Evolutionary conservation across 2,113 vertebrate genomes (phyloP), one percentile per base, ranked within the genome.

Genomic region (Phrynosoma platyrhinos): DNA sequence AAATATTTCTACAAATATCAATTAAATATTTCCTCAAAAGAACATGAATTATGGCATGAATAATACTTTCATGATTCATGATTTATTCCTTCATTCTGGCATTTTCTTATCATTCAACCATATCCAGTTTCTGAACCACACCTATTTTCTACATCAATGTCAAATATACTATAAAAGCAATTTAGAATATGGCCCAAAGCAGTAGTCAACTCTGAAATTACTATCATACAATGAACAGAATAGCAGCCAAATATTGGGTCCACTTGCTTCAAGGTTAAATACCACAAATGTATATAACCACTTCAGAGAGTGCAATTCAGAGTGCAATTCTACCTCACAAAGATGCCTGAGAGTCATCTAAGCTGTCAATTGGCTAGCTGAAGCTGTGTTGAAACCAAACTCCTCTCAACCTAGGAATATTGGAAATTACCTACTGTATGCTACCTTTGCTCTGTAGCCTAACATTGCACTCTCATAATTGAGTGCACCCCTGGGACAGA

Each of bases 171-270:
- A 82, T 5, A 87, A 83, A 93, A 91, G 72, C 92, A 87, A 95
- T 94, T 78, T 92, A 87, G 94, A 94, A 76, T 82, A 92, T 93
- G 89, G 87, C 68, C n/a, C 74, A 92, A 95, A 94, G 84, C 89
- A 90, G 89, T 89, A 93, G 84, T 94, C 93, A 95, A 52, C 90
- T 93, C 90, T 95, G 90, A 96, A 94, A 96, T 93, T 82, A 85
- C 89, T 88, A 94, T 92, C 94, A 89, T 13, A 83, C 84, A 94
- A 81, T 69, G 86, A 95, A 94, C 84, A 90, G 85, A 94, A 93
- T 55, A 92, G 36, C 86, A 91, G 78, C 25, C 75, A 90, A 80
- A 89, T 91, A 91, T 69, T 89, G 87, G 75, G 93, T 87, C 91
- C 77, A n/a, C 77, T 85, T 86, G 68, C 53, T 90, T 80, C 47